These are phyloP conservation scores for Drosophila paranaensis DNA, from an alignment of 2,888 invertebrate genomes.

Conservation along the genomic window DNA sequence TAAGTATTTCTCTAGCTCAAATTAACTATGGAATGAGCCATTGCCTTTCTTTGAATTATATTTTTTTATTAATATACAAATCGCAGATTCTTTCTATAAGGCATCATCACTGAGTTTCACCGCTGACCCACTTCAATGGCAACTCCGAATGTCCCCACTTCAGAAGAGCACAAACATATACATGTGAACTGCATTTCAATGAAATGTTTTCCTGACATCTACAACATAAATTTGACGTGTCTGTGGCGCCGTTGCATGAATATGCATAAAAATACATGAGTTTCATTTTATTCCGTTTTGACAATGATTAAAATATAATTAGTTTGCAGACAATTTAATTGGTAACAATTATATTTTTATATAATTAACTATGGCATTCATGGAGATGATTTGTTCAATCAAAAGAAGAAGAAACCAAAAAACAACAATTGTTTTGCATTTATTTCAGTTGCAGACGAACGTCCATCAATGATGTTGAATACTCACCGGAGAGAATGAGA, in stretches of 20 bases:
- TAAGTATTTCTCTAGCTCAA: no score
- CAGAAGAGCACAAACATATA: not conserved
- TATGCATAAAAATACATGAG: not conserved
- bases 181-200: not conserved
- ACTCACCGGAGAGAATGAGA: not conserved
- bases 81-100: no score
- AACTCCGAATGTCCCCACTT: not conserved
- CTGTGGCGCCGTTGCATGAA: not conserved
- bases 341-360: constrained; percentile 37
- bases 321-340: constrained; percentile 28
- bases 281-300: not conserved
- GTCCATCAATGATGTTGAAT: not conserved
- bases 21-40: no score
- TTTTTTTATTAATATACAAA: no score
- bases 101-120: no score
- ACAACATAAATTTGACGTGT: not conserved
- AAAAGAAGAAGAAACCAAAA: not conserved
- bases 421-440: constrained; percentile 20
- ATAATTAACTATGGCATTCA: constrained; percentile 47
- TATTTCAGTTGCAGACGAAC: constrained; percentile 13
- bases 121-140: not conserved
- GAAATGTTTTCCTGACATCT: not conserved
- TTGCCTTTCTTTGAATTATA: no score
- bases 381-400: constrained; percentile 31
- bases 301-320: constrained; percentile 32